Evolutionary conservation across 2,888 invertebrate species (phyloP), one percentile per base, ranked within the genome.

Genomic region (Iphiclides podalirius): DNA sequence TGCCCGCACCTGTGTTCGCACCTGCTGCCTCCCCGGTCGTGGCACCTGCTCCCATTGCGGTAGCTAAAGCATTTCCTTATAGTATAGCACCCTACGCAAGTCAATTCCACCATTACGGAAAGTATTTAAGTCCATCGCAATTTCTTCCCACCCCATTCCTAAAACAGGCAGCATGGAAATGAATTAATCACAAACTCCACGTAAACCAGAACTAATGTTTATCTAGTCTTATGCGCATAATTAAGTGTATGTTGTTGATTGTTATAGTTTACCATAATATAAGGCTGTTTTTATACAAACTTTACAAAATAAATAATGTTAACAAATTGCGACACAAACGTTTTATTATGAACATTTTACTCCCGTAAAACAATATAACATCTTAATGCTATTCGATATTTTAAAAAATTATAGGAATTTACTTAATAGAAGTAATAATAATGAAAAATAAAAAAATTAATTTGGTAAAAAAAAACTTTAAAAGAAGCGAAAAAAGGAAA

Each of bases 161-260:
- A 4, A 82, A 72, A 65, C 75, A 85, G 57, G 61, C 57, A 45
- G 83, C 83, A 53, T 87, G 86, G 85, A 83, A 87, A 72, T 85
- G 62, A 81, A 55, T 63, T 70, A 75, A 70, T 71, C 62, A 60
- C 51, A 54, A 52, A 55, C 50, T 48, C 48, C 52, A 16, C 13
- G 8, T 15, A 8, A 14, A 35, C 26, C 3, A 42, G 33, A n/a
- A 17, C 38, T 50, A 52, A 40, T 43, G 52, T 53, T n/a, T 52
- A 49, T 46, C 45, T 55, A 52, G 51, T 52, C 52, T 52, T 53
- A 48, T 46, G 52, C 55, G 60, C 50, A 59, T 65, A 53, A 8
- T 39, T 50, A 39, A 44, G 17, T 61, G 64, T 52, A 59, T 66
- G 55, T 64, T 58, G 61, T 54, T 65, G 57, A 36, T 61, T 64